Conservation (phyloP, 1,140 invertebrate species). For the Drosophila setifemur region DNA sequence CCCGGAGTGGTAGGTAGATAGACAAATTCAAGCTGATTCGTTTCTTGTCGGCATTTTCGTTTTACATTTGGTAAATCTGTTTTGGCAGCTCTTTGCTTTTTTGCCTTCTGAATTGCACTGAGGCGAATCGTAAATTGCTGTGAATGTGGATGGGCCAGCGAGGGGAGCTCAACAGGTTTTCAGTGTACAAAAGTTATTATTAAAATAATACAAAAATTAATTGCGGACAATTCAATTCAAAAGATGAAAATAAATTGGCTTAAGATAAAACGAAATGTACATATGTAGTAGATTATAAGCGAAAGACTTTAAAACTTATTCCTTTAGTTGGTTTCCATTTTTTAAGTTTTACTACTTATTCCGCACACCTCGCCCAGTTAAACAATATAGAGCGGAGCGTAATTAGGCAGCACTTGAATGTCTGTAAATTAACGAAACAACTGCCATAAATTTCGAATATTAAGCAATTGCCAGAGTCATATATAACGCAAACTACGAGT, state of each 20-base stretch:
- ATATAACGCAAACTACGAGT: slow-evolving; percentile 10
- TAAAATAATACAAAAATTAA: no score
- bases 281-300: no score
- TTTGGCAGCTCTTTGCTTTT: slow-evolving; percentile 52
- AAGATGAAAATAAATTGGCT: not conserved
- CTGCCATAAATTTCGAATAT: slow-evolving; percentile 43
- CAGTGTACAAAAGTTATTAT: no score
- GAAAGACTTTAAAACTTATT: not conserved
- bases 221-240: not conserved
- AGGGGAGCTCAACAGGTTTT: slow-evolving; percentile 17
- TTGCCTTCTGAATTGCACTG: slow-evolving; percentile 51
- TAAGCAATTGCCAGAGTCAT: slow-evolving; percentile 26
- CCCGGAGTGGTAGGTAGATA: slow-evolving; percentile 17
- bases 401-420: slow-evolving; percentile 69
- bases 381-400: slow-evolving; percentile 61
- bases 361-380: slow-evolving; percentile 1
- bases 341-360: not conserved
- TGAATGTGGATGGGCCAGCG: slow-evolving; percentile 22
- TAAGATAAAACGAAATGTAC: no score
- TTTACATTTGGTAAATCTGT: slow-evolving; percentile 65
- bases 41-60: slow-evolving; percentile 35
- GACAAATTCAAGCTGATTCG: not conserved
- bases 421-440: slow-evolving; percentile 68
- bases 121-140: slow-evolving; percentile 34
- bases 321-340: not conserved